Conservation (phyloP, 2,113 vertebrate species). For the Ceuthmochares aereus region DNA sequence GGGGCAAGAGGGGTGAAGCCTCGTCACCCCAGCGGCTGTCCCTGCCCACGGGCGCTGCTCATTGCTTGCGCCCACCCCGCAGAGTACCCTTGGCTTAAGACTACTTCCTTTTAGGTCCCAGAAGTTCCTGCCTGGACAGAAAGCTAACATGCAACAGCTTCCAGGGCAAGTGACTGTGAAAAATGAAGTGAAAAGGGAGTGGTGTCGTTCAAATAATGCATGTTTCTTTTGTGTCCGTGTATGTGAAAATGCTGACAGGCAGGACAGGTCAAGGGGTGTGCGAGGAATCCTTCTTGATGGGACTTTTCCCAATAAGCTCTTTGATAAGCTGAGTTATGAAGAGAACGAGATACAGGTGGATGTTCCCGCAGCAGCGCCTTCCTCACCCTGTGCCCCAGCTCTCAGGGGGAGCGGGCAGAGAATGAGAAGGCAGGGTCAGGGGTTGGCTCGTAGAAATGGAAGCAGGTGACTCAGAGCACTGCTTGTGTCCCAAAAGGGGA, state of each 20-base stretch:
- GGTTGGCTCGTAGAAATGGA: background rate
- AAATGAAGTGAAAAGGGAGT: background rate
- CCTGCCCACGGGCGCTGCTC: no score
- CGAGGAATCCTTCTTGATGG: background rate
- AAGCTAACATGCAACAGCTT: background rate
- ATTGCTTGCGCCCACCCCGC: no score
- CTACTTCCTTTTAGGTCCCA: background rate
- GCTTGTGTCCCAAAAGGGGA: conserved; percentile 49
- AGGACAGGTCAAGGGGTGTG: background rate
- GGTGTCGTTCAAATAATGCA: background rate
- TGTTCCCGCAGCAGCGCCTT: background rate
- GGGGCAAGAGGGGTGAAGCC: background rate
- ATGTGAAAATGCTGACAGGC: background rate
- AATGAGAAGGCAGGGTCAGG: background rate
- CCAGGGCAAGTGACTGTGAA: background rate
- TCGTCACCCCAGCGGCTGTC: background rate
- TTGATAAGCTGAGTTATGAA: background rate
- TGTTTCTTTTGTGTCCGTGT: background rate
- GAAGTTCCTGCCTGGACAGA: background rate
- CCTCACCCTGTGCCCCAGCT: background rate
- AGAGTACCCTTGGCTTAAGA: background rate
- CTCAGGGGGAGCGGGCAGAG: background rate
- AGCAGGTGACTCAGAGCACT: conserved; percentile 9
- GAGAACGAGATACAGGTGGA: background rate
- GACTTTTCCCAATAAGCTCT: background rate